phyloP scores from a whole-genome alignment of 2,797 vertebrate species.

The Gadopsis bispinosus region DNA sequence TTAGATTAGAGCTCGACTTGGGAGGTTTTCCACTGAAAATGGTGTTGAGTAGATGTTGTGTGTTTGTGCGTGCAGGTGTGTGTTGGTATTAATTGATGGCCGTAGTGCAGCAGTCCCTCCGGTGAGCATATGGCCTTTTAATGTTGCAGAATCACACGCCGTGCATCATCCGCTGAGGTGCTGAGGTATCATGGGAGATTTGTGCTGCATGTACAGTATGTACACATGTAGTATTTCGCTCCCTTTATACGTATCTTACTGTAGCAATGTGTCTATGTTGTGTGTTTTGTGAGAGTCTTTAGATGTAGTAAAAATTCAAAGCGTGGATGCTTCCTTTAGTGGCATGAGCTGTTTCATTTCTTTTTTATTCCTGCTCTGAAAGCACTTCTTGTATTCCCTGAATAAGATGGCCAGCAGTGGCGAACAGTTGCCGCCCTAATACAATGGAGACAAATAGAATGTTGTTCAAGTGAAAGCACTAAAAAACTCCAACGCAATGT shows the following conservation, averaged over 20 bases:
- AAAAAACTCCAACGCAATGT: not conserved
- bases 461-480: not conserved
- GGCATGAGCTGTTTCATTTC: not conserved
- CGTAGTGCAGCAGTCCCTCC: slow-evolving; percentile 17
- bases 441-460: not conserved
- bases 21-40: slow-evolving; percentile 14
- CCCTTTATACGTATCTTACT: not conserved
- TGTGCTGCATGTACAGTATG: not conserved
- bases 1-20: slow-evolving; percentile 11
- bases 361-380: not conserved
- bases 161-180: not conserved
- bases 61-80: slow-evolving; percentile 18
- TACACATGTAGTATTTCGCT: not conserved
- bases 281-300: not conserved
- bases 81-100: slow-evolving; percentile 42
- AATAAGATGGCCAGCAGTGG: not conserved
- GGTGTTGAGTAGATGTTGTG: not conserved
- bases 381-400: not conserved
- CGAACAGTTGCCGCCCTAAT: not conserved
- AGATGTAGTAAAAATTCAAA: not conserved
- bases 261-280: not conserved
- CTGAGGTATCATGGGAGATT: not conserved
- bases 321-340: not conserved
- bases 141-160: slow-evolving; percentile 1
- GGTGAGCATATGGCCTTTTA: slow-evolving; percentile 53